Base-by-base conservation (phyloP, 2,888 invertebrate genomes). In the Archaeoteleia sp. region DNA sequence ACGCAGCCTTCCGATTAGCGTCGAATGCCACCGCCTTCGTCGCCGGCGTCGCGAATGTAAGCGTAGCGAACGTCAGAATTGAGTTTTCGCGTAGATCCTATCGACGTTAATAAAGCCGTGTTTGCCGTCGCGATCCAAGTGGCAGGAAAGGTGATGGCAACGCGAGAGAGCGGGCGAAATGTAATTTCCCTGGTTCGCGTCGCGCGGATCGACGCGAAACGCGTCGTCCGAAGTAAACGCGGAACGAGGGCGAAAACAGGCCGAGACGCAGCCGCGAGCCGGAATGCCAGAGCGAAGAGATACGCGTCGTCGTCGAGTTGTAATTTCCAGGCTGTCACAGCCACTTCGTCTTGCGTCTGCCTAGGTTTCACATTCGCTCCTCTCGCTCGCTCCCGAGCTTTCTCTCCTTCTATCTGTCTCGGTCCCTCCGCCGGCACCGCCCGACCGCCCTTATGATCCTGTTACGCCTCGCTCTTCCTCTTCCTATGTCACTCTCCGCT, bases 271-370 rank as follows among this genome's bases (percentile, higher is more conserved):
- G 35, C 37, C 40, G 49, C 51, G 46, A 35, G 55, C 30, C 37
- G 49, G 57, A 48, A 61, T 51, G 61, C 61, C 48, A 14, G 43
- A 27, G 34, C 48, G 30, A 37, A 67, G 71, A 75, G 71, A 75
- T 71, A 73, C 65, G 73, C 74, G 69, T 73, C 73, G 75, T 74
- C 76, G 57, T 27, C 48, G 74, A 77, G 77, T 76, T 74, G 81
- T 80, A 82, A 82, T 82, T 82, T 81, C 79, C 81, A 80, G 77
- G 70, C 80, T 81, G 81, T 81, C 82, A 80, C 72, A 72, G 76
- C 61, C 73, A 71, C 63, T 42, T 68, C 70, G 66, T 69, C 72
- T 68, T 71, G 46, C 68, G 67, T 67, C 62, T 63, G 66, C 70
- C 60, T 62, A 60, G 73, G 39, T 51, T 71, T 67, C 70, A 53